Evolutionary conservation across 2,113 vertebrate species (phyloP).

Genomic region (Trachemys scripta): DNA sequence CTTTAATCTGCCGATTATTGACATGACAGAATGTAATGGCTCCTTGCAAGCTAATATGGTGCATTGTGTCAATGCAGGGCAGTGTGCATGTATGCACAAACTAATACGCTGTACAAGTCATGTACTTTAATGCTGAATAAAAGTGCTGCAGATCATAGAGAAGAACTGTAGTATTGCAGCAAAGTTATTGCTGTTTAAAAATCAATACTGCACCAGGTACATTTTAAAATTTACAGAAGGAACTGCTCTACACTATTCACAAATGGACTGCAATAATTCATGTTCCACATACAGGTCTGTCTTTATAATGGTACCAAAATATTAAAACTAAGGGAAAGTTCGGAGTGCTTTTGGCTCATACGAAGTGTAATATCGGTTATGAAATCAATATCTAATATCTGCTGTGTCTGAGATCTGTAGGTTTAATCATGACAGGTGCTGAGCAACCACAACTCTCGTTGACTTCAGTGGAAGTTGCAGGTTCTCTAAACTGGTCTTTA

Average conservation of each 20-base stretch:
- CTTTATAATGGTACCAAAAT: conserved; percentile 11
- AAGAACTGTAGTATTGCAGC: not conserved
- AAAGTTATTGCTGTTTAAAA: not conserved
- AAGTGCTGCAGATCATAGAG: not conserved
- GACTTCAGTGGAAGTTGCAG: not conserved
- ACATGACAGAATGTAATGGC: not conserved
- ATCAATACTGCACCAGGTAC: not conserved
- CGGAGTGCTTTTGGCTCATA: not conserved
- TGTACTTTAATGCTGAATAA: not conserved
- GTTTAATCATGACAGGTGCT: not conserved
- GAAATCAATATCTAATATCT: not conserved
- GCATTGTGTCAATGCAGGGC: not conserved
- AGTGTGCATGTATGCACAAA: not conserved
- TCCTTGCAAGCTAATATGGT: conserved; percentile 47
- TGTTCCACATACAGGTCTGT: not conserved
- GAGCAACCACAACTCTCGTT: not conserved
- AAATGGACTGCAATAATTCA: not conserved
- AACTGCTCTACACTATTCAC: not conserved
- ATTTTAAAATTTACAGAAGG: not conserved
- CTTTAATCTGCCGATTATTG: conserved; percentile 54
- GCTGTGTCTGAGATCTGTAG: not conserved
- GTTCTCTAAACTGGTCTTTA: not conserved
- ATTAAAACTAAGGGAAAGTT: not conserved
- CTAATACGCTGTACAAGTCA: not conserved
- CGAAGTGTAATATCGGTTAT: not conserved